Percentiles rank a stretch among this genome's conserved stretches.
Evolutionary conservation across 1,140 invertebrate species (phyloP).

Genomic region (Centruroides vittatus): DNA sequence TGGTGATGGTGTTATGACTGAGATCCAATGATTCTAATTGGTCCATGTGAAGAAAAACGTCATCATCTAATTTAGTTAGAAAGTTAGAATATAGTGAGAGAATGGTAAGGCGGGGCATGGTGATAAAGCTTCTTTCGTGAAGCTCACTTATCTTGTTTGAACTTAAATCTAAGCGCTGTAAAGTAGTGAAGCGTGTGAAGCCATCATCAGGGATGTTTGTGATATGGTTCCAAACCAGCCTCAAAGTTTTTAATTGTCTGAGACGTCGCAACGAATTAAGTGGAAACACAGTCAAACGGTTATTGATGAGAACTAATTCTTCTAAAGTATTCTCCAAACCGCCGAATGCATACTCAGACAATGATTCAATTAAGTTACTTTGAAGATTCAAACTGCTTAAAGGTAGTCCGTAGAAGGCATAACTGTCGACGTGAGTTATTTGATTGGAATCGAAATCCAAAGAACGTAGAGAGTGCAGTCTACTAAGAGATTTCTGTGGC

Average conservation of each 20-base stretch:
- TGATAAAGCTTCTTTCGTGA: constrained; percentile 54
- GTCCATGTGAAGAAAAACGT: constrained; percentile 53
- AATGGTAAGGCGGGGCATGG: constrained; percentile 58
- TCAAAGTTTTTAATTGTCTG: constrained; percentile 50
- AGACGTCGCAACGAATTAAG: constrained; percentile 58
- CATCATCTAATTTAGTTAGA: constrained; percentile 57
- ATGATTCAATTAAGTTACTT: constrained; percentile 54
- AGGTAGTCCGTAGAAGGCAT: constrained; percentile 68
- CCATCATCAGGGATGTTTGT: constrained; percentile 49
- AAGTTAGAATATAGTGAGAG: constrained; percentile 70
- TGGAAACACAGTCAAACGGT: constrained; percentile 65
- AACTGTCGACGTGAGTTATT: constrained; percentile 64
- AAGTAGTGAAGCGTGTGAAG: constrained; percentile 49
- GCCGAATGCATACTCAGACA: constrained; percentile 60
- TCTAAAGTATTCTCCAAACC: constrained; percentile 60
- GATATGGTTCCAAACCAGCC: constrained; percentile 71
- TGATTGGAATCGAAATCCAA: constrained; percentile 75
- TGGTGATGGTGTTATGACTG: constrained; percentile 63
- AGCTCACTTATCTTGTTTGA: constrained; percentile 68
- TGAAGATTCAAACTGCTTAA: constrained; percentile 70
- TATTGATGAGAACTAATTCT: constrained; percentile 71
- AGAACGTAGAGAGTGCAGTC: constrained; percentile 50
- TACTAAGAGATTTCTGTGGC: constrained; percentile 61
- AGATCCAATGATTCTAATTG: constrained; percentile 69
- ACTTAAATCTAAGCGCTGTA: constrained; percentile 65